These are phyloP conservation scores for Ivindomyrus marchei DNA, from an alignment of 2,113 vertebrate species.

Conservation along the genomic window DNA sequence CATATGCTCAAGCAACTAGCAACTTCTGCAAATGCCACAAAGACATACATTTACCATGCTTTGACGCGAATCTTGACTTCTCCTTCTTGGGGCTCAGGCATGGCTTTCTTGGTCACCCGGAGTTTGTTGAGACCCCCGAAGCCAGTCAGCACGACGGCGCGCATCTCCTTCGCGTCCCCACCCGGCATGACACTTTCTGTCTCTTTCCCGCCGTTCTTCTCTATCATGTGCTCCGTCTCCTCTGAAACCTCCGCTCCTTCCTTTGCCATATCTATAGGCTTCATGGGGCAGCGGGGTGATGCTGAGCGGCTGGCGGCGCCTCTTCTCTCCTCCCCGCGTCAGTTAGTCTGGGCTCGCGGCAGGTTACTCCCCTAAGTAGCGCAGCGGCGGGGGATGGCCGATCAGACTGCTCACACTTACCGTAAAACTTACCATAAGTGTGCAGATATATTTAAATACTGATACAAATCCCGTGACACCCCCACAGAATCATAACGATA, in stretches of 20 bases:
- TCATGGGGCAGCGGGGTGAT: conserved; percentile 22
- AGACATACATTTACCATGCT: conserved; percentile 72
- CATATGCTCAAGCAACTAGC: not conserved
- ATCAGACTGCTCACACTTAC: conserved; percentile 14
- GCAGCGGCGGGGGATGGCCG: conserved; percentile 49
- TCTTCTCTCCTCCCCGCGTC: conserved; percentile 10
- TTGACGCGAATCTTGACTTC: conserved; percentile 95
- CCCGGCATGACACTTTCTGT: conserved; percentile 50
- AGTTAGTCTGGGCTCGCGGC: not conserved
- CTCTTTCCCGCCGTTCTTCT: conserved; percentile 64
- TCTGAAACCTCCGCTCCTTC: conserved; percentile 78
- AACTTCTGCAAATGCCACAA: not conserved
- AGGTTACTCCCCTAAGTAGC: conserved; percentile 9
- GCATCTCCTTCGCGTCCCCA: conserved; percentile 81
- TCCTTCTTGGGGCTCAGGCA: conserved; percentile 88
- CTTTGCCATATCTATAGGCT: conserved; percentile 69
- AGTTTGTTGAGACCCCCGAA: conserved; percentile 96
- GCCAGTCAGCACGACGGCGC: conserved; percentile 79
- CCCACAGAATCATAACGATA: not conserved
- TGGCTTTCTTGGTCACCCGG: conserved; percentile 76
- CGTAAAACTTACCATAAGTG: conserved; percentile 18
- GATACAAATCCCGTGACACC: no score
- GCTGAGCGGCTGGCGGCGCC: conserved; percentile 17
- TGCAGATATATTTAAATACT: conserved; percentile 3
- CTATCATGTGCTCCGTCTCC: conserved; percentile 90